Percentiles rank a stretch among this genome's conserved stretches.
Evolutionary conservation across 2,797 vertebrate species (phyloP).

Genomic region (Lutjanus campechanus): DNA sequence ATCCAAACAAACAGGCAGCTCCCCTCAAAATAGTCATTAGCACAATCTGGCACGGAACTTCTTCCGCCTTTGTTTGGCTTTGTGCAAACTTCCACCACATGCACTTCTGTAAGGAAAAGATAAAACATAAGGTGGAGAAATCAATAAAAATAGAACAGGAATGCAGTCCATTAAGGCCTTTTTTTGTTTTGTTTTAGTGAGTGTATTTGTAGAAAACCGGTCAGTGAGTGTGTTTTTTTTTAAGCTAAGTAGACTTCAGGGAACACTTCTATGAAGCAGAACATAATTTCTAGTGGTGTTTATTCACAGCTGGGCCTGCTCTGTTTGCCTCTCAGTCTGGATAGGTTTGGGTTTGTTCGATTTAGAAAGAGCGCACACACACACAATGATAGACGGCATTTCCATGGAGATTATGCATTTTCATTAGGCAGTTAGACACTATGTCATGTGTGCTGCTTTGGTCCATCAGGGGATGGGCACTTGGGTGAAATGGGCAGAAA

Average conservation of each 20-base stretch:
- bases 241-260: background rate
- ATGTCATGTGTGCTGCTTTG: slow-evolving; percentile 66
- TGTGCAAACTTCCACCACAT: slow-evolving; percentile 1
- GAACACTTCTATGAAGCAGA: slow-evolving; percentile 28
- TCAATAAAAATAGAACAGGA: slow-evolving; percentile 3
- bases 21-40: slow-evolving; percentile 42
- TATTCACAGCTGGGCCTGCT: slow-evolving; percentile 13
- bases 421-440: slow-evolving; percentile 71
- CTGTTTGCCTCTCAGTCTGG: slow-evolving; percentile 8
- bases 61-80: slow-evolving; percentile 19
- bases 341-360: slow-evolving; percentile 21
- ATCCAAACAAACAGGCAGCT: slow-evolving; percentile 44
- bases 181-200: no score
- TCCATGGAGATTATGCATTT: slow-evolving; percentile 73
- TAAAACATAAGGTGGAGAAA: background rate
- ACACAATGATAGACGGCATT: slow-evolving; percentile 59
- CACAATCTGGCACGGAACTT: slow-evolving; percentile 33
- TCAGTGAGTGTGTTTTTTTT: background rate
- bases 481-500: slow-evolving; percentile 76
- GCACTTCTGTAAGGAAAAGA: slow-evolving; percentile 8
- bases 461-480: slow-evolving; percentile 60
- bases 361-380: slow-evolving; percentile 7
- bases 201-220: slow-evolving; percentile 19
- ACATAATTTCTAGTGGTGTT: slow-evolving; percentile 33
- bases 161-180: background rate